A percentile compares a stretch with the other conserved stretches of the same genome.
Evolutionary conservation across 2,797 vertebrate genomes (phyloP).

Genomic region (Pteronotus mesoamericanus): DNA sequence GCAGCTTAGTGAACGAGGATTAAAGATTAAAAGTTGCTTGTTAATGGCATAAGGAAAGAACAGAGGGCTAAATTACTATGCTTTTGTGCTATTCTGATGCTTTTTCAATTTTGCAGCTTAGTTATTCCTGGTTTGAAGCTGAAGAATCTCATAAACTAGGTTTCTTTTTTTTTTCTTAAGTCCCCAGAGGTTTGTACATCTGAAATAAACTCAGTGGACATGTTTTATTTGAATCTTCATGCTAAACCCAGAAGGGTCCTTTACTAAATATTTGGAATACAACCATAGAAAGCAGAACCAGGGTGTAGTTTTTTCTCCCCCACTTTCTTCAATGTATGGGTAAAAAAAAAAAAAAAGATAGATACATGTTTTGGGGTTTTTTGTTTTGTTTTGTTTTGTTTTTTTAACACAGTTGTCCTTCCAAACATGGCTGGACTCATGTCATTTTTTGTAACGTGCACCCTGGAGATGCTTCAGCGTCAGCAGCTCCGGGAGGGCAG

Average conservation of each 20-base stretch:
- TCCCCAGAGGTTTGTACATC: not conserved
- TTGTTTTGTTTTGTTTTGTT: too few species aligned
- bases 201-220: not conserved
- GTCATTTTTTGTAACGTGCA: not conserved
- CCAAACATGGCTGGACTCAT: not conserved
- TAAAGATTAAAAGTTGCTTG: conserved; percentile 50
- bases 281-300: not conserved
- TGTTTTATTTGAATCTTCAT: not conserved
- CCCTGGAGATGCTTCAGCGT: not conserved
- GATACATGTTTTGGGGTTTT: not conserved
- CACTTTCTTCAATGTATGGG: not conserved
- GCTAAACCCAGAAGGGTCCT: not conserved
- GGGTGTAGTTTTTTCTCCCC: not conserved
- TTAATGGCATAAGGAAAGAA: conserved; percentile 41
- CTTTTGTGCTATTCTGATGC: not conserved
- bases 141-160: conserved; percentile 14
- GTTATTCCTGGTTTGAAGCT: conserved; percentile 5
- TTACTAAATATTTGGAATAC: not conserved
- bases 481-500: not conserved
- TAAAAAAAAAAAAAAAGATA: not conserved
- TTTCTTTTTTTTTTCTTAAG: not conserved
- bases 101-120: conserved; percentile 35
- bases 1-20: conserved; percentile 57
- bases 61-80: not conserved
- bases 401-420: not conserved